phyloP scores from a whole-genome alignment of 2,113 vertebrate genomes.

The Serilophus lunatus region DNA sequence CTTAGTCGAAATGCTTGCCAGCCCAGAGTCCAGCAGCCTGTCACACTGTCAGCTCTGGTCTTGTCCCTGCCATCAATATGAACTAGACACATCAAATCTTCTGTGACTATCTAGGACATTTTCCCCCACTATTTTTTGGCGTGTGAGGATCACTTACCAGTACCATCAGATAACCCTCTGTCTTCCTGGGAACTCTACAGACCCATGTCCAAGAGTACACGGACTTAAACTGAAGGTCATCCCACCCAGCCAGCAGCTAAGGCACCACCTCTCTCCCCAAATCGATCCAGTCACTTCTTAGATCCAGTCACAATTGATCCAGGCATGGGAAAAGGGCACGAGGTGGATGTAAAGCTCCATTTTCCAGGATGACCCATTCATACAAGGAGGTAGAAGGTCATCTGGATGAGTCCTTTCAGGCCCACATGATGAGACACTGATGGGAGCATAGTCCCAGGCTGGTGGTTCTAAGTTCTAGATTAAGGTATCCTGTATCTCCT shows the following conservation, averaged over 20 bases:
- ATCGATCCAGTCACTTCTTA: rapidly evolving
- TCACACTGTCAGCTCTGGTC: conserved; percentile 5
- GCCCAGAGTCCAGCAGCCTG: not conserved
- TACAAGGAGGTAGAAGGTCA: not conserved
- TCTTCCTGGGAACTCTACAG: not conserved
- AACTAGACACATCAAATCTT: not conserved
- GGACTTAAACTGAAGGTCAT: not conserved
- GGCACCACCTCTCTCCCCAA: not conserved
- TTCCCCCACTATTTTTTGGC: not conserved
- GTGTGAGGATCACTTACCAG: not conserved
- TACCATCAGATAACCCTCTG: not conserved
- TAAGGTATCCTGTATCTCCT: not conserved
- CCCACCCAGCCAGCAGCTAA: not conserved
- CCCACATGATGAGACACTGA: not conserved
- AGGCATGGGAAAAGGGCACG: not conserved
- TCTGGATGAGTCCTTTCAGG: not conserved
- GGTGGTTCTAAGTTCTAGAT: not conserved
- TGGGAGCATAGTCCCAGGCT: not conserved
- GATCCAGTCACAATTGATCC: no score
- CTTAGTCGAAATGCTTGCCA: not conserved
- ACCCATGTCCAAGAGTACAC: not conserved
- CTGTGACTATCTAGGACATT: not conserved
- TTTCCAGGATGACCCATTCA: not conserved
- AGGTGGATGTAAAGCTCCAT: not conserved
- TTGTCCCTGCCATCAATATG: not conserved